These are phyloP conservation scores for Scaptomyza polygonia DNA, from an alignment of 2,888 invertebrate genomes.

Conservation along the genomic window DNA sequence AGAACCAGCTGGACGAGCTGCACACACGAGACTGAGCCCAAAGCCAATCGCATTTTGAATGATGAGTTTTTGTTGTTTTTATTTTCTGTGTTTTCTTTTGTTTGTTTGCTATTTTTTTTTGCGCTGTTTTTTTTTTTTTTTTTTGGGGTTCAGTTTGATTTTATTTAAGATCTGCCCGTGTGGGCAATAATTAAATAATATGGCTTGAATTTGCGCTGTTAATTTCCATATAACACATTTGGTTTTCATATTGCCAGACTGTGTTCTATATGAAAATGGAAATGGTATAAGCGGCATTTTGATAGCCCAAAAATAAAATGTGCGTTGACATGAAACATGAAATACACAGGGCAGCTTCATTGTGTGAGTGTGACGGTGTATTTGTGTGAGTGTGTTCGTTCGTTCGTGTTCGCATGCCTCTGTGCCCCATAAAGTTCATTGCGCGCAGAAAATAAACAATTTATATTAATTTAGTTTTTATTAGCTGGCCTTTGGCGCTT, in stretches of 20 bases:
- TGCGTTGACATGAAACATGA: constrained; percentile 57
- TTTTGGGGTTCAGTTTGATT: too few relatives aligned
- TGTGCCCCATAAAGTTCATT: constrained; percentile 54
- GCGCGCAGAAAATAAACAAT: constrained; percentile 65
- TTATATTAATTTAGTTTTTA: constrained; percentile 66
- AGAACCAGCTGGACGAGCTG: constrained; percentile 63
- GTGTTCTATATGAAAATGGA: constrained; percentile 39
- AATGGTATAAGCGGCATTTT: constrained; percentile 52
- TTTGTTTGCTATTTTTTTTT: constrained; percentile 3
- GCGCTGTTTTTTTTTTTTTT: too few relatives aligned
- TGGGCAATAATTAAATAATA: too few relatives aligned
- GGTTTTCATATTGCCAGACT: constrained; percentile 49
- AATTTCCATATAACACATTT: constrained; percentile 56
- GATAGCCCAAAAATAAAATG: constrained; percentile 60
- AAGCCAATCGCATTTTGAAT: constrained; percentile 57
- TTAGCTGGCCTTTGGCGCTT: constrained; percentile 48
- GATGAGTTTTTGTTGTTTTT: constrained; percentile 46
- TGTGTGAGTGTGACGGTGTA: constrained; percentile 10
- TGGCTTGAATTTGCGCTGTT: constrained; percentile 14
- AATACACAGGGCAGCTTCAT: constrained; percentile 20
- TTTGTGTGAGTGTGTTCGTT: constrained; percentile 40
- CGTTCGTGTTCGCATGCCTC: constrained; percentile 30
- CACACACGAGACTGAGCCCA: constrained; percentile 68
- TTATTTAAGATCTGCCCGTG: too few relatives aligned
- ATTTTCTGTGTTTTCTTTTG: constrained; percentile 14